Evolutionary conservation across 2,888 invertebrate genomes (phyloP).

Genomic region (Apotomis capreana): DNA sequence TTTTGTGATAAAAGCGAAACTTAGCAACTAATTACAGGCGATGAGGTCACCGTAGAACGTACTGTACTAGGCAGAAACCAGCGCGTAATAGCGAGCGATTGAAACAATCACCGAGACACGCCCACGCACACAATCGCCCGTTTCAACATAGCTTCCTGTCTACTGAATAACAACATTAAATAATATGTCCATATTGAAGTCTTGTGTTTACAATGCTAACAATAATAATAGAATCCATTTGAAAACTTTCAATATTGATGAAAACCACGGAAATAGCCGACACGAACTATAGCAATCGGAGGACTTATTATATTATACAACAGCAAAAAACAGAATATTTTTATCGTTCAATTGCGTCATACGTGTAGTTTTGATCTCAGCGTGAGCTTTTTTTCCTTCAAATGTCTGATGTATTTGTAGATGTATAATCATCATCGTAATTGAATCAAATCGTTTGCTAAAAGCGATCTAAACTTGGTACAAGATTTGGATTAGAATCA

Average conservation of each 20-base stretch:
- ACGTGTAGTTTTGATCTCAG: constrained; percentile 25
- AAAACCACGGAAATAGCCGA: neutral
- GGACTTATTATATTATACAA: constrained; percentile 24
- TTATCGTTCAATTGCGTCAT: constrained; percentile 29
- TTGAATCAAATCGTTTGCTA: constrained; percentile 8
- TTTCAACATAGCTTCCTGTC: constrained; percentile 74
- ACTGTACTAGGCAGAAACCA: constrained; percentile 50
- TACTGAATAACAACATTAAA: constrained; percentile 46
- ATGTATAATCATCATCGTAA: neutral
- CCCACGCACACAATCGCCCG: constrained; percentile 68
- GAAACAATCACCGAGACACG: constrained; percentile 67
- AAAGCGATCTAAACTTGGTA: neutral
- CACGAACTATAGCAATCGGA: constrained; percentile 11
- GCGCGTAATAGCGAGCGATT: constrained; percentile 69
- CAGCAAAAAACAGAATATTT: constrained; percentile 27
- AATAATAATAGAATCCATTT: constrained; percentile 14
- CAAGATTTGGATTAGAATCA: neutral
- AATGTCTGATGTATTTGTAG: constrained; percentile 13
- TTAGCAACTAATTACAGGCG: constrained; percentile 60
- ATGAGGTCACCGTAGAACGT: constrained; percentile 64
- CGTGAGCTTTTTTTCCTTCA: constrained; percentile 7
- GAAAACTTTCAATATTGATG: neutral
- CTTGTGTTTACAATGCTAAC: constrained; percentile 26
- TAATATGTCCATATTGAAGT: constrained; percentile 35
- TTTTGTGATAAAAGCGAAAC: constrained; percentile 57